These are phyloP conservation scores for Artibeus jamaicensis DNA, from an alignment of 2,797 vertebrate genomes.

Conservation along the genomic window DNA sequence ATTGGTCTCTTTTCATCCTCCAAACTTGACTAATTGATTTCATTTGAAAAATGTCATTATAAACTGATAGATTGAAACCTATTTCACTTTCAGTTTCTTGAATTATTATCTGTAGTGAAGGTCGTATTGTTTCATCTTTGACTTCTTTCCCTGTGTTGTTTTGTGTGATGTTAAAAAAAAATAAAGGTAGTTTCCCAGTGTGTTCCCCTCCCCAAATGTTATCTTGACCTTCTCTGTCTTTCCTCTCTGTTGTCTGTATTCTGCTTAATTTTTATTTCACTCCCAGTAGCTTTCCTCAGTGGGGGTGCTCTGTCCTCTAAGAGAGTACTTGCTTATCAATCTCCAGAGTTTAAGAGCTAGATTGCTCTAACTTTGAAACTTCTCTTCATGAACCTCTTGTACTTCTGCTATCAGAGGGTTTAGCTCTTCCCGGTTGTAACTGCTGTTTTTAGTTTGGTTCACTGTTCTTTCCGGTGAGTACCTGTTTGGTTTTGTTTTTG, in stretches of 20 bases:
- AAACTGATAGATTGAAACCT: conserved; percentile 11
- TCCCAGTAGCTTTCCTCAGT: not conserved
- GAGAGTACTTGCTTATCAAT: not conserved
- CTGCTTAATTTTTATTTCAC: not conserved
- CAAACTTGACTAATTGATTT: conserved; percentile 13
- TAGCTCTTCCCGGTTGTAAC: not conserved
- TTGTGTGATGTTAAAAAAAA: not conserved
- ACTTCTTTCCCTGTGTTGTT: not conserved
- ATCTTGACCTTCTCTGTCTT: not conserved
- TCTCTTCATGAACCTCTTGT: not conserved
- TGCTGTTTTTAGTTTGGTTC: not conserved
- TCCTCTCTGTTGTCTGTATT: not conserved
- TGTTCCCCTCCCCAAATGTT: not conserved
- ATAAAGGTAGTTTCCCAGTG: not conserved
- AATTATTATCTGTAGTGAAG: conserved; percentile 7
- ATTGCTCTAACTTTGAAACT: not conserved
- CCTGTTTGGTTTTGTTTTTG: not conserved
- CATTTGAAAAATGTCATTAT: conserved; percentile 19
- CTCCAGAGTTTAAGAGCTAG: not conserved
- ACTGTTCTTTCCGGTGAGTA: not conserved
- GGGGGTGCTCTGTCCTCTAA: not conserved
- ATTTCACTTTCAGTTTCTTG: not conserved
- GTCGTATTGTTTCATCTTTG: not conserved
- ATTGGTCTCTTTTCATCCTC: not conserved
- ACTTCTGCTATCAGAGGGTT: not conserved